phyloP scores from a whole-genome alignment of 2,888 invertebrate species.

The Heteromurus nitidus region DNA sequence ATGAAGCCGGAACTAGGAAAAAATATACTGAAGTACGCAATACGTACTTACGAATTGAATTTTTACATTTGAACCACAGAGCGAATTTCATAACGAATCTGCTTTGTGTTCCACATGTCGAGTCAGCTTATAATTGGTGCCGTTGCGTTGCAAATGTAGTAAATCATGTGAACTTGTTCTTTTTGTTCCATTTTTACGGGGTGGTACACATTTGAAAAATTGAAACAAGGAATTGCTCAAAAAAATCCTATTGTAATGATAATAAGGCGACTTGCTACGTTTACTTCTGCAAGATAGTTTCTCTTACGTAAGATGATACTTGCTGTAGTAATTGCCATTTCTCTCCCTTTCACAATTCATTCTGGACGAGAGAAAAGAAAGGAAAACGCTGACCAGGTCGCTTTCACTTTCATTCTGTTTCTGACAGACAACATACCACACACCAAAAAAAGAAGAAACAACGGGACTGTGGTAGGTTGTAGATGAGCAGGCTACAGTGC shows the following conservation, averaged over 20 bases:
- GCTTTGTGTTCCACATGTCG: slow-evolving; percentile 24
- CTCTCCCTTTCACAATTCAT: too few species aligned
- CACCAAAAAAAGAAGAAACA: neutral
- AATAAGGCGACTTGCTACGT: slow-evolving; percentile 17
- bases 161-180: slow-evolving; percentile 16
- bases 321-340: neutral
- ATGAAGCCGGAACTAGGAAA: too few species aligned
- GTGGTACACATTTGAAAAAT: neutral
- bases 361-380: neutral
- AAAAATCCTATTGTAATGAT: slow-evolving; percentile 12
- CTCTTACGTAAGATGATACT: too few species aligned
- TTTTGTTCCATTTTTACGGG: neutral
- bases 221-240: slow-evolving; percentile 23
- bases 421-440: neutral
- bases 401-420: slow-evolving; percentile 1
- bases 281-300: too few species aligned
- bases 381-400: slow-evolving; percentile 22
- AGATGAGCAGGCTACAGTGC: neutral
- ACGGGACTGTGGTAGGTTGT: neutral
- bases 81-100: too few species aligned
- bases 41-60: too few species aligned
- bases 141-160: slow-evolving; percentile 8
- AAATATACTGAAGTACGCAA: too few species aligned
- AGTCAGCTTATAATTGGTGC: slow-evolving; percentile 18
- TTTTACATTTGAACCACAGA: too few species aligned